phyloP scores from a whole-genome alignment of 2,797 vertebrate genomes.

The Fringilla coelebs region DNA sequence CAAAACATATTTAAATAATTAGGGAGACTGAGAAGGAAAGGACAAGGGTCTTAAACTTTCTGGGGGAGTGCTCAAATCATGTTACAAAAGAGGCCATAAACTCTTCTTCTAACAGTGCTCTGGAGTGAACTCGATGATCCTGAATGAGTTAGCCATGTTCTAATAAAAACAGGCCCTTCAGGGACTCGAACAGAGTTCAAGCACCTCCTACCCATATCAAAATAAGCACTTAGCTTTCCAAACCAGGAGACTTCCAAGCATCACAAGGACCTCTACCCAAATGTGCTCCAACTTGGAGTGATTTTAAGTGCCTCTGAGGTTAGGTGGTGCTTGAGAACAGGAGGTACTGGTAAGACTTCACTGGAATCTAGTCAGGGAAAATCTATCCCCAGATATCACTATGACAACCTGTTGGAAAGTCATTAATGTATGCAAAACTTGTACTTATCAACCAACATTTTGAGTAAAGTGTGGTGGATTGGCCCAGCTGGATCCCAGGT shows the following conservation, averaged over 20 bases:
- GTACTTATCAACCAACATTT: background rate
- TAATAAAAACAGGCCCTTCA: slow-evolving; percentile 46
- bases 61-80: background rate
- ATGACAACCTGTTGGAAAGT: background rate
- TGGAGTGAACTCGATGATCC: background rate
- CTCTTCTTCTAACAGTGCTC: background rate
- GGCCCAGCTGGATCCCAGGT: background rate
- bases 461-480: background rate
- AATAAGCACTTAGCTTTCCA: slow-evolving; percentile 48
- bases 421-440: background rate
- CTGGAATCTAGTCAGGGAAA: background rate
- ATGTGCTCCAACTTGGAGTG: slow-evolving; percentile 52
- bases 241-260: slow-evolving; percentile 62
- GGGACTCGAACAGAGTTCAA: slow-evolving; percentile 43
- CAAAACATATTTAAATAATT: background rate
- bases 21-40: background rate
- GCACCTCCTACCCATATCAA: slow-evolving; percentile 34
- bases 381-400: background rate
- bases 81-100: background rate
- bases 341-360: background rate
- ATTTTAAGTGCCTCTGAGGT: slow-evolving; percentile 43
- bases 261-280: slow-evolving; percentile 8
- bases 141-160: slow-evolving; percentile 15
- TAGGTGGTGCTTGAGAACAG: slow-evolving; percentile 56
- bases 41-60: background rate